Evolutionary conservation across 2,113 vertebrate species (phyloP).

Genomic region (Engystomops pustulosus): DNA sequence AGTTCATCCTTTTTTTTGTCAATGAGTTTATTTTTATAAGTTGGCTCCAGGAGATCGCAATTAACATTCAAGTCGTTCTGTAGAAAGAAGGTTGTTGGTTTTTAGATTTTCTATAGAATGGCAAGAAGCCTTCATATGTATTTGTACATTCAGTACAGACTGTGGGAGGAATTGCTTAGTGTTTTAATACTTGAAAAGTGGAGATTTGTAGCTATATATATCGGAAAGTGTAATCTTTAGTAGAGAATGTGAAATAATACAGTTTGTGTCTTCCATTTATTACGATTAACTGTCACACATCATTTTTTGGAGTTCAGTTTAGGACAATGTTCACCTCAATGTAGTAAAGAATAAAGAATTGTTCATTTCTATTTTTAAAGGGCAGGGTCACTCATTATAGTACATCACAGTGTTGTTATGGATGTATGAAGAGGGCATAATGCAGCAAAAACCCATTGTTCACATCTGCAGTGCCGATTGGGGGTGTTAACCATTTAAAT

Average conservation of each 20-base stretch:
- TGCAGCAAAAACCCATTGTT: no score
- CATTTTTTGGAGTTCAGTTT: background rate
- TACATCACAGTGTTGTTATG: no score
- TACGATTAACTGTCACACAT: background rate
- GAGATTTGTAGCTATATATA: background rate
- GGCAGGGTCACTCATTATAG: no score
- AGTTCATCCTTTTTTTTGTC: no score
- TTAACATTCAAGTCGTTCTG: background rate
- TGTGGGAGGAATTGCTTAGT: conserved; percentile 9
- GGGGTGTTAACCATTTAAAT: no score
- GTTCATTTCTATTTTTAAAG: no score
- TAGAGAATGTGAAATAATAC: background rate
- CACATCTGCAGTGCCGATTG: no score
- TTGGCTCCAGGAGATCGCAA: background rate
- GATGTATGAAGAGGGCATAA: no score
- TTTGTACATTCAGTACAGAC: conserved; percentile 14
- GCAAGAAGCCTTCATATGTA: background rate
- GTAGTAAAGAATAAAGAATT: no score
- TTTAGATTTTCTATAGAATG: background rate
- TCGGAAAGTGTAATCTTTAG: background rate
- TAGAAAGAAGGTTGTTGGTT: background rate
- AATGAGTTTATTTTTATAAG: no score
- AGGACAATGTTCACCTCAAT: no score
- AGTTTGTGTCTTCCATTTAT: background rate
- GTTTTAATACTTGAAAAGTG: background rate